Evolutionary conservation across 2,113 vertebrate genomes (phyloP), one percentile per base, ranked within the genome.

Genomic region (Pardalotus punctatus): DNA sequence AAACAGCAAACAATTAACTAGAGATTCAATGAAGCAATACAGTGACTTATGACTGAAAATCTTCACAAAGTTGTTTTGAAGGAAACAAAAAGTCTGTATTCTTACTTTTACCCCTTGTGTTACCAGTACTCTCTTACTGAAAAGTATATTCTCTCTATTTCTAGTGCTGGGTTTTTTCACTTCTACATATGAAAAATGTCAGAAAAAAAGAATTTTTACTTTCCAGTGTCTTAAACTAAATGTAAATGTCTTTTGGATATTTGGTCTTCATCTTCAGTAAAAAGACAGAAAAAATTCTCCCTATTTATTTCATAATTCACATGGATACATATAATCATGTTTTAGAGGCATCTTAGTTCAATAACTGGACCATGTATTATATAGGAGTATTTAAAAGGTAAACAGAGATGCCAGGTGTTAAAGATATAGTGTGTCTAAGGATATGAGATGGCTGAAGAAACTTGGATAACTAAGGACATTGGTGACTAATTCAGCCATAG

Each of bases 111-210:
- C 0, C 8, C 12, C 14, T 12, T 31, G 6, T 50, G 36, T 45
- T 82, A 28, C 2, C 6, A 35, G 1, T 58, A 5, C 28, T 57
- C 6, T 67, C 43, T 71, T 58, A 36, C 43, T 65, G 23, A 77
- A 76, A 64, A 3, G 0, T 14, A 23, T 42, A 23, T 56, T 57
- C 4, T 82, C 15, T 78, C 18, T 42, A 0, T 48, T 70, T 81
- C 35, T 43, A 8, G 2, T 12, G 3, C 5, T 57, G 14, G 0
- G 0, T 1, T 74, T 81, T 79, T 65, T 31, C 2, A 2, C 4
- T 79, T 65, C 25, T 38, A 54, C 20, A 66, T 3, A 67, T 23
- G 15, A 81, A 78, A 92, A 93, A n/a, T 11, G 2, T 50, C 24
- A 50, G 35, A 57, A 81, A 67, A 40, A 88, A 79, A 47, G 6